phyloP scores from a whole-genome alignment of 1,140 invertebrate species.

The Cydia strobilella region DNA sequence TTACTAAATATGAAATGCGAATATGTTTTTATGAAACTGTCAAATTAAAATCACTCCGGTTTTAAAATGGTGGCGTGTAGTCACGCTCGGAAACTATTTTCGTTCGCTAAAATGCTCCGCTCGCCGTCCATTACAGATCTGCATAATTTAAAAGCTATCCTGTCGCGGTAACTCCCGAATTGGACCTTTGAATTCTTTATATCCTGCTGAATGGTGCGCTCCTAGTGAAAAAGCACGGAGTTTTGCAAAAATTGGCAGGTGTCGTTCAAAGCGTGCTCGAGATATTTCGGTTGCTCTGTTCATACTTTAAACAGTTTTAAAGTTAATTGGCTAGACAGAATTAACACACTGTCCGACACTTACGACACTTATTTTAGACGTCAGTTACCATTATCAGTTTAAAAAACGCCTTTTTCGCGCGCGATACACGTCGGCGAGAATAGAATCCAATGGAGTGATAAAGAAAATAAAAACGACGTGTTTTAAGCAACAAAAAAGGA shows the following conservation, averaged over 20 bases:
- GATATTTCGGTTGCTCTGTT: slow-evolving; percentile 22
- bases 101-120: slow-evolving; percentile 48
- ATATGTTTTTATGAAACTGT: slow-evolving; percentile 27
- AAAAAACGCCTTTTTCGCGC: slow-evolving; percentile 3
- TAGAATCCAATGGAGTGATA: slow-evolving; percentile 23
- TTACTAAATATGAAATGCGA: slow-evolving; percentile 1
- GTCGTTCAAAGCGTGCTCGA: slow-evolving; percentile 53
- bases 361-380: slow-evolving; percentile 16
- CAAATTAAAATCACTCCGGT: slow-evolving; percentile 25
- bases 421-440: background rate
- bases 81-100: slow-evolving; percentile 58
- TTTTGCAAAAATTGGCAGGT: slow-evolving; percentile 58
- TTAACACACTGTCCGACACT: slow-evolving; percentile 31
- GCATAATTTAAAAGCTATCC: slow-evolving; percentile 71
- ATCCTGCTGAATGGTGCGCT: slow-evolving; percentile 44
- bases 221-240: slow-evolving; percentile 53
- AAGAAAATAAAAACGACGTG: slow-evolving; percentile 30
- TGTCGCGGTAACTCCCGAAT: slow-evolving; percentile 54
- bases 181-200: slow-evolving; percentile 72
- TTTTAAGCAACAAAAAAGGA: slow-evolving; percentile 37
- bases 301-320: slow-evolving; percentile 10
- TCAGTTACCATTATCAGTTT: slow-evolving; percentile 5
- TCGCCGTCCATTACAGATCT: slow-evolving; percentile 71
- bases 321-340: slow-evolving; percentile 29
- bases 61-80: slow-evolving; percentile 35